Evolutionary conservation across 1,140 invertebrate species (phyloP).

Genomic region (Microplitis mediator): DNA sequence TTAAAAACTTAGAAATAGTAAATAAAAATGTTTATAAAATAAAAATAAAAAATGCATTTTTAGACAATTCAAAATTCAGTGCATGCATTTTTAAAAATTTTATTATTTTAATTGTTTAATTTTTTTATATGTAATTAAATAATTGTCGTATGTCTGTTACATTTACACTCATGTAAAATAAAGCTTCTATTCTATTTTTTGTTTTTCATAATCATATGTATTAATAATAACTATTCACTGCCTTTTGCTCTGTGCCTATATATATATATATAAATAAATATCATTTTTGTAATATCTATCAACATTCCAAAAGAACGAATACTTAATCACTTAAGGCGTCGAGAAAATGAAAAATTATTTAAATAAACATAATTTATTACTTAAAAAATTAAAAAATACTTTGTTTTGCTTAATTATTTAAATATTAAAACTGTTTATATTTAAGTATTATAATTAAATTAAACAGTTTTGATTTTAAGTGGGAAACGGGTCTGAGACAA

Average conservation of each 20-base stretch:
- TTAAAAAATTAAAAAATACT: neutral
- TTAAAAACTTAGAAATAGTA: too few relatives aligned
- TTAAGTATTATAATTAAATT: too few relatives aligned
- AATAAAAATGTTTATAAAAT: too few relatives aligned
- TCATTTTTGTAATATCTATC: neutral
- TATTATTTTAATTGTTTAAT: too few relatives aligned
- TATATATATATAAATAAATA: constrained; percentile 22
- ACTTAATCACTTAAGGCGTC: too few relatives aligned
- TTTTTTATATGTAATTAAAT: too few relatives aligned
- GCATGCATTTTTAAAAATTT: too few relatives aligned
- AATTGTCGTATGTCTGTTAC: too few relatives aligned
- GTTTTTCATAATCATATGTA: neutral
- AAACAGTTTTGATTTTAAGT: too few relatives aligned
- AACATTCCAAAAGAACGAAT: neutral
- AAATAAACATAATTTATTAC: neutral
- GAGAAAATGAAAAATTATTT: neutral
- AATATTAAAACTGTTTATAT: neutral
- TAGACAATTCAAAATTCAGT: too few relatives aligned
- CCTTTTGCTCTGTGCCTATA: constrained; percentile 45
- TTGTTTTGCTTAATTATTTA: neutral
- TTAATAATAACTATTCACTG: constrained; percentile 29
- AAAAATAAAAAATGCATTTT: too few relatives aligned
- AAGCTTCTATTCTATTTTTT: neutral
- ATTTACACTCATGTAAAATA: neutral
- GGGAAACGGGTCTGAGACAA: too few relatives aligned